Base-by-base conservation (phyloP, 2,797 vertebrate genomes). In the Trachurus trachurus region DNA sequence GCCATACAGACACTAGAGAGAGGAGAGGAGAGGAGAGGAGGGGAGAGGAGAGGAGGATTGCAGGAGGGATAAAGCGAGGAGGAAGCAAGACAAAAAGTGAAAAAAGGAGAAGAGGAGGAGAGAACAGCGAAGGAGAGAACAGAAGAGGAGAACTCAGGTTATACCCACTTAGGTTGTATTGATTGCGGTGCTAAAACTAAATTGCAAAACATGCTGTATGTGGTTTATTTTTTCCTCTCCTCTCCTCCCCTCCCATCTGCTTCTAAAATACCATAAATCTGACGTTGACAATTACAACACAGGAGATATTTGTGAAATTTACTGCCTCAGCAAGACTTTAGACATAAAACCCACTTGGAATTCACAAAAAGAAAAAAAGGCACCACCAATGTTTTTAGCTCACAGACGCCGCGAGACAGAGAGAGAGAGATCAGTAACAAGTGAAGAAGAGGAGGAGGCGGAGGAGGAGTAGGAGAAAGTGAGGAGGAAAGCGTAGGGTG, bases 1-100 rank as follows among this genome's bases (percentile, higher is more conserved):
- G 95, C 97, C 97, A 82, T 99, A 99, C 92, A 99, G 96, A 96
- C 98, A 99, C 97, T 98, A 91, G 81, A 94, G 88, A 93, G 86
- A 89, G 88, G 89, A 92, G 42, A 87, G 80, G 78, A 80, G 42
- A 87, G 73, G 75, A 37, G 29, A 76, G 80, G 82, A 72, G 80
- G 80, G 71, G 65, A 64, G 65, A 71, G 74, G 53, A 45, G 31
- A 29, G 42, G 65, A 57, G 56, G 74, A 84, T 80, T 54, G 62
- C 52, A 62, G 74, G 66, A 62, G 74, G 66, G 82, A 69, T 63
- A 59, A 69, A 81, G 16, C 78, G 72, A 76, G 88, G 71, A 79
- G 81, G 84, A 78, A 72, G 71, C 83, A 69, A 80, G 80, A 84
- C 84, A 84, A 80, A 81, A 76, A 68, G 67, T 62, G 49, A 79